phyloP scores from a whole-genome alignment of 35 echinoderm and acorn worm genomes.

The Diadema setosum region DNA sequence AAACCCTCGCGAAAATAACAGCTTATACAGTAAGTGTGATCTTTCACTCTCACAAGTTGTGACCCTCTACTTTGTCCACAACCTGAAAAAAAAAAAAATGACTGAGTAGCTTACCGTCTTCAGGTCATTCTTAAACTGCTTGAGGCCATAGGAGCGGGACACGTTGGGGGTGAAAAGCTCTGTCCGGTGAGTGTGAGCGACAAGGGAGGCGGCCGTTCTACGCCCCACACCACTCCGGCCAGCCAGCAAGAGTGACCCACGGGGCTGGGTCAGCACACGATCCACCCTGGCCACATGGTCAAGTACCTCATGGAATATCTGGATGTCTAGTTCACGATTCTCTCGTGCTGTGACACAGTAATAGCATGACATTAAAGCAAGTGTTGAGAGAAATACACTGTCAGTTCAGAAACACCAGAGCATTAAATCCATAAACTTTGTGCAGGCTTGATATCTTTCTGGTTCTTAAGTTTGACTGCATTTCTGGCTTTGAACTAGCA shows the following conservation, averaged over 20 bases:
- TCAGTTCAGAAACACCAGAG: too few relatives aligned
- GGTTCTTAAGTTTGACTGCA: too few relatives aligned
- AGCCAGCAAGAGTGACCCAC: constrained; percentile 86
- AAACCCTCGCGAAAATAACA: too few relatives aligned
- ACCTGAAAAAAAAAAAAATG: too few relatives aligned
- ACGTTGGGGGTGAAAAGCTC: constrained; percentile 87
- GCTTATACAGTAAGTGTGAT: too few relatives aligned
- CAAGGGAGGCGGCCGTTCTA: constrained; percentile 75
- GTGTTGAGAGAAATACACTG: too few relatives aligned
- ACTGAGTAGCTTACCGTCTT: constrained; percentile 90
- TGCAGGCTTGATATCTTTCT: too few relatives aligned
- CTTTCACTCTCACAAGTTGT: too few relatives aligned
- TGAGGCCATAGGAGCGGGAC: constrained; percentile 64
- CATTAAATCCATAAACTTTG: too few relatives aligned
- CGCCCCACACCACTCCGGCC: constrained; percentile 87
- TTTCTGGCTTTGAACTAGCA: too few relatives aligned
- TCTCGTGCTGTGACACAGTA: constrained; percentile 54
- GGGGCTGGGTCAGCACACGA: constrained; percentile 85
- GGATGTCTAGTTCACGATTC: constrained; percentile 79
- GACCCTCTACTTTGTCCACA: too few relatives aligned
- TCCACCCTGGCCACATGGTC: constrained; percentile 83
- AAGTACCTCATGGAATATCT: constrained; percentile 86
- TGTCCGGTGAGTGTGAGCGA: constrained; percentile 72
- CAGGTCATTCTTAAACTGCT: constrained; percentile 93
- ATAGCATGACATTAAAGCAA: too few relatives aligned